Base-by-base conservation (phyloP, 53 echinoderm and acorn worm species). In the Astropecten irregularis region DNA sequence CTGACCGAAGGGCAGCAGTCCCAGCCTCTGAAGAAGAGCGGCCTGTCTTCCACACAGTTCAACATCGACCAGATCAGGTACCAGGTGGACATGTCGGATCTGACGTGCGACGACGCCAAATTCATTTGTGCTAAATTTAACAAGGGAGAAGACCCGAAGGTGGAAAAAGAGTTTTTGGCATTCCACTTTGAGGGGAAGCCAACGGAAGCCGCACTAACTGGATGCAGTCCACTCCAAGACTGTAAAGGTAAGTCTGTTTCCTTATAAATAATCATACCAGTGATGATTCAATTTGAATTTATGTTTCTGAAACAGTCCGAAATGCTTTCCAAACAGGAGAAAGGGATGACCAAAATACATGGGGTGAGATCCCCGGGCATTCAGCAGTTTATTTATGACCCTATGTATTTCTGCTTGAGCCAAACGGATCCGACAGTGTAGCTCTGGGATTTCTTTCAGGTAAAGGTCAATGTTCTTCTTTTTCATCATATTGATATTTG, bases 171-270 rank as follows among this genome's bases (percentile, higher is more conserved):
- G 18, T 79, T 46, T 20, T 87, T 89, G 20, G 73, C 46, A 0
- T 99, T 95, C 77, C 40, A 76, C 28, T 90, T 99, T 77, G 66
- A 46, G 51, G 91, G 81, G n/a, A 68, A 56, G 21, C 92, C 94
- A 40, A 79, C 79, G 5, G 86, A 88, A 30, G 44, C 42, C 53
- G 92, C 88, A 21, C 88, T 89, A 9, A 85, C 73, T 30, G 95
- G 91, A 63, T 99, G 99, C 68, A 84, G 84, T 35, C 71, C 77
- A 44, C 39, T 92, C 8, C 55, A 79, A 9, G 71, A 74, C 6
- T 99, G 99, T 66, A 77, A 66, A 77, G 92, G 99, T 99, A 81
- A 91, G 99, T 53, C n/a, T n/a, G n/a, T n/a, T n/a, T n/a, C n/a
- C n/a, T n/a, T 11, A 3, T 21, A 55, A 55, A 22, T 26, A 55